A percentile compares a stretch with the other conserved stretches of the same genome.
Conservation (phyloP, 2,888 invertebrate genomes). For the Tetragonisca angustula region DNA sequence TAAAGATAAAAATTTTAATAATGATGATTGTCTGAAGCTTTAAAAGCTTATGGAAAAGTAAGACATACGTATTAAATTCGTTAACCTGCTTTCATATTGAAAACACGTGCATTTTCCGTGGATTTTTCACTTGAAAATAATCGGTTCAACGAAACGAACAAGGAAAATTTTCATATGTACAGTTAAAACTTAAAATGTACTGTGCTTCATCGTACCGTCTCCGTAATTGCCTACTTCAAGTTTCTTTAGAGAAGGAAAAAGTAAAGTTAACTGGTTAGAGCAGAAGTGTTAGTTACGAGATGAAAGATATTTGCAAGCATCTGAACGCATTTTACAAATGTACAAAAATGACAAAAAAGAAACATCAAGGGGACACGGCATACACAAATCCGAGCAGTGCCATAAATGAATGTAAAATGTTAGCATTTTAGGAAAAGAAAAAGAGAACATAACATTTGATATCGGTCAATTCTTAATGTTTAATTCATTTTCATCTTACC, state of each 20-base stretch:
- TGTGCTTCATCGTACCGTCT: slow-evolving; percentile 47
- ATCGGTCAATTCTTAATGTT: slow-evolving; percentile 65
- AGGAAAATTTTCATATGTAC: slow-evolving; percentile 63
- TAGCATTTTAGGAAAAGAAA: slow-evolving; percentile 41
- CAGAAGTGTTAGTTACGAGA: slow-evolving; percentile 36
- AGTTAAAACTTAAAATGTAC: slow-evolving; percentile 47
- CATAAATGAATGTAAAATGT: slow-evolving; percentile 67
- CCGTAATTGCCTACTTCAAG: slow-evolving; percentile 46
- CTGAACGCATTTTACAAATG: slow-evolving; percentile 47
- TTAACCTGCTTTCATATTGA: slow-evolving; percentile 36
- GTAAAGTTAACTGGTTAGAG: slow-evolving; percentile 39
- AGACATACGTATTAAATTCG: slow-evolving; percentile 25
- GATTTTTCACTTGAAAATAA: slow-evolving; percentile 25
- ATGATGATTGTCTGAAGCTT: slow-evolving; percentile 13
- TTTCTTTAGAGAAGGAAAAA: slow-evolving; percentile 44
- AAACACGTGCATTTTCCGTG: slow-evolving; percentile 37
- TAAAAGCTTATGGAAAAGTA: slow-evolving; percentile 42
- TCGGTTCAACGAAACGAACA: slow-evolving; percentile 60
- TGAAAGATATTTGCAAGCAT: slow-evolving; percentile 45
- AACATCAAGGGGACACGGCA: slow-evolving; percentile 47
- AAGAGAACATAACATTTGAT: slow-evolving; percentile 55
- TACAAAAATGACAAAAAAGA: slow-evolving; percentile 48
- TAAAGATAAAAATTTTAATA: slow-evolving; percentile 5
- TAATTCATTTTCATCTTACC: slow-evolving; percentile 63
- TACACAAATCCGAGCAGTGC: slow-evolving; percentile 65